A percentile compares a stretch with the other conserved stretches of the same genome.
Evolutionary conservation across 2,113 vertebrate species (phyloP).

Genomic region (Rattus norvegicus): GRCr8 NC_086020.1:111023501-111024000

Average conservation of each 20-base stretch:
- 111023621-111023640: not conserved
- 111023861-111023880: not conserved
- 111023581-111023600: not conserved
- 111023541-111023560: not conserved
- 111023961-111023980: not conserved
- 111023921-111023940: not conserved
- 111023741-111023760: not conserved
- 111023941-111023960: not conserved
- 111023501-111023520: not conserved
- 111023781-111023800: not conserved
- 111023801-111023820: accelerated
- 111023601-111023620: not conserved
- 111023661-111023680: not conserved
- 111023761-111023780: no score
- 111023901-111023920: not conserved
- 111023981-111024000: not conserved
- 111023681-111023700: not conserved
- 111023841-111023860: not conserved
- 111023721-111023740: not conserved
- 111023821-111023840: not conserved
- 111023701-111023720: not conserved
- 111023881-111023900: no score
- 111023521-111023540: not conserved
- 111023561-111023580: not conserved
- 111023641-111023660: not conserved